Evolutionary conservation across 92 coral and sea anemone genomes (phyloP).

Genomic region (Virgularia gustaviana): DNA sequence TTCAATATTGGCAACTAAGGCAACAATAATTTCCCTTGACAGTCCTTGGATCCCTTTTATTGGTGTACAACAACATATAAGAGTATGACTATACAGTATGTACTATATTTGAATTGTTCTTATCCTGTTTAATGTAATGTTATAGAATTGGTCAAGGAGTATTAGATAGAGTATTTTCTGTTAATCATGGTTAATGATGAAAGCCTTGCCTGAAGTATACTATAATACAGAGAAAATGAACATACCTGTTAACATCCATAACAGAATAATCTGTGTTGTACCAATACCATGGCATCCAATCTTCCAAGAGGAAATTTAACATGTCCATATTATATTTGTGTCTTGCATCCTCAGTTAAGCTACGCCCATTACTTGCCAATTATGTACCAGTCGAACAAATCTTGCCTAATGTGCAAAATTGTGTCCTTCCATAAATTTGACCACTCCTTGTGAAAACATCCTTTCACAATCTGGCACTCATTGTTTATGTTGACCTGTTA

Average conservation of each 20-base stretch:
- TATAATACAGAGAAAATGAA: too few species aligned
- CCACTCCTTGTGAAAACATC: slow-evolving; percentile 46
- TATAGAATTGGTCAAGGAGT: too few species aligned
- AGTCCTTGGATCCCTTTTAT: slow-evolving; percentile 26
- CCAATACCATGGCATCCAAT: slow-evolving; percentile 41
- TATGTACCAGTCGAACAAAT: slow-evolving; percentile 11
- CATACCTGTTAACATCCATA: slow-evolving; percentile 37
- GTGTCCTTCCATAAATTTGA: slow-evolving; percentile 28
- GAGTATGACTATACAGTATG: too few species aligned
- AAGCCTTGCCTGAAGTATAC: too few species aligned
- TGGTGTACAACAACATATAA: neutral
- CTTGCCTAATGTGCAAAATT: slow-evolving; percentile 27
- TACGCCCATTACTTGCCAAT: slow-evolving; percentile 65
- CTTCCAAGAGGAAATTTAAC: slow-evolving; percentile 46
- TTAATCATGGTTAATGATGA: too few species aligned
- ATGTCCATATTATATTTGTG: slow-evolving; percentile 28
- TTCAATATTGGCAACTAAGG: slow-evolving; percentile 38
- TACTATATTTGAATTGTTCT: too few species aligned
- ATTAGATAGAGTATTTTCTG: too few species aligned
- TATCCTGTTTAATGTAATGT: too few species aligned
- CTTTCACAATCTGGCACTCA: slow-evolving; percentile 53
- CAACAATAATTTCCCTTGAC: slow-evolving; percentile 30
- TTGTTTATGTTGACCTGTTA: slow-evolving; percentile 60
- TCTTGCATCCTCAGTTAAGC: slow-evolving; percentile 49
- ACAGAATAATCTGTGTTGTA: slow-evolving; percentile 10